phyloP scores from a whole-genome alignment of 2,113 vertebrate species.

The Rhipidura dahli region DNA sequence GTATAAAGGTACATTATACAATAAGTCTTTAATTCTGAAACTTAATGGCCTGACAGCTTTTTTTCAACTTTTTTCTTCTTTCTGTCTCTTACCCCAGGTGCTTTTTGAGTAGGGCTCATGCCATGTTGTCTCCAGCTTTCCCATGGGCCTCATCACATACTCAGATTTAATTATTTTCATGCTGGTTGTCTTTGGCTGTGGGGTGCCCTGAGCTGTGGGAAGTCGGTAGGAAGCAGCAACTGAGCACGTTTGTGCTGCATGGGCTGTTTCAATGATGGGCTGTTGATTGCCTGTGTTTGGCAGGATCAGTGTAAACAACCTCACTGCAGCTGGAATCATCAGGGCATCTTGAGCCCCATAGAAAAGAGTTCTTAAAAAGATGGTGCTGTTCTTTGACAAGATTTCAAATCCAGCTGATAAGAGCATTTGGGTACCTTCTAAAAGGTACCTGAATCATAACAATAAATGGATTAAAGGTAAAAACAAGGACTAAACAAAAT shows the following conservation, averaged over 20 bases:
- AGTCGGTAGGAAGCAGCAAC: not conserved
- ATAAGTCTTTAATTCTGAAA: not conserved
- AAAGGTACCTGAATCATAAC: not conserved
- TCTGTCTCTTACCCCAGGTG: not conserved
- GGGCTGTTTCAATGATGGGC: not conserved
- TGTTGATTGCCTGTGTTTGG: not conserved
- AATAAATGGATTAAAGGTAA: not conserved
- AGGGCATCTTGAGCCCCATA: not conserved
- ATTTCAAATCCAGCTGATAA: not conserved
- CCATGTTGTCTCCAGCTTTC: not conserved
- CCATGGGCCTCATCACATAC: not conserved
- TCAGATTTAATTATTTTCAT: not conserved
- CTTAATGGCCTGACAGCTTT: not conserved
- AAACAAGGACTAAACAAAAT: not conserved
- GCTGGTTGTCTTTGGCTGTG: not conserved
- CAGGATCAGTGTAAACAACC: not conserved
- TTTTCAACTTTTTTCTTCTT: not conserved
- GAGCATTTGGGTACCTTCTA: not conserved
- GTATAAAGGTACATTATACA: not conserved
- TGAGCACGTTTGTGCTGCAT: not conserved
- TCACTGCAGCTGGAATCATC: not conserved
- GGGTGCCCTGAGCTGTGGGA: not conserved
- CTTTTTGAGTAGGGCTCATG: not conserved
- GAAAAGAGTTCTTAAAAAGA: not conserved
- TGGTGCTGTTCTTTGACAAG: not conserved